Conservation (phyloP, 2,797 vertebrate species). For the Girardinus metallicus region DNA sequence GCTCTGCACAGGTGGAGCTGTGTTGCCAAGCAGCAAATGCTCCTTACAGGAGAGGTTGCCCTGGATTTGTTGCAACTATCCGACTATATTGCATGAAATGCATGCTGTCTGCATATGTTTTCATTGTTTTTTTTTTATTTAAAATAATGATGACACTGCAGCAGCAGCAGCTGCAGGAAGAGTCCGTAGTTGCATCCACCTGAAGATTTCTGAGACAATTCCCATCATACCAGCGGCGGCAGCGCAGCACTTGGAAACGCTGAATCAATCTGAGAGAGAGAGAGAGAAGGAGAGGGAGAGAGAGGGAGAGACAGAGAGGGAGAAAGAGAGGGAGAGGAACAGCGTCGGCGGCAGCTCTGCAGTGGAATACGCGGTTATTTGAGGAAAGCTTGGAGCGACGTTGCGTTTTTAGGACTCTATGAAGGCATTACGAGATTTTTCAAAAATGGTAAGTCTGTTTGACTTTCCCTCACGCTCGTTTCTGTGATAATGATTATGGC, state of each 20-base stretch:
- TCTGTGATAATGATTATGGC: neutral
- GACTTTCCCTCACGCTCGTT: conserved; percentile 27
- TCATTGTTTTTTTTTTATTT: too few species aligned
- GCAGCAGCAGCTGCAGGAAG: neutral
- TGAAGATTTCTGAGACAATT: conserved; percentile 72
- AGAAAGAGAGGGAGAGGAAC: neutral
- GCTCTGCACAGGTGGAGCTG: conserved; percentile 64
- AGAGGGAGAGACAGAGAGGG: conserved; percentile 17
- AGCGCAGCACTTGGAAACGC: conserved; percentile 70
- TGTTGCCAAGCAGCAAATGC: conserved; percentile 69
- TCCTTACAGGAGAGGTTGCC: conserved; percentile 35
- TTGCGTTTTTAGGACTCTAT: conserved; percentile 49
- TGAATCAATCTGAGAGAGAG: conserved; percentile 71
- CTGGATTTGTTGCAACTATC: conserved; percentile 16
- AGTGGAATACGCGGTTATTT: conserved; percentile 73
- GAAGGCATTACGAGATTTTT: conserved; percentile 2
- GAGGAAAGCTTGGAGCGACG: conserved; percentile 56
- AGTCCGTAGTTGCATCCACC: conserved; percentile 67
- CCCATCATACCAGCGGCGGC: conserved; percentile 62
- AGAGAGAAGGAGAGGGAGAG: conserved; percentile 30
- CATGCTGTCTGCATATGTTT: neutral
- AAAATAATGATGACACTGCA: neutral
- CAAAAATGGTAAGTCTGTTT: conserved; percentile 45
- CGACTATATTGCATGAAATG: neutral
- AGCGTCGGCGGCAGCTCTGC: conserved; percentile 75